Evolutionary conservation across 2,888 invertebrate species (phyloP).

Genomic region (Rhodophaea formosa): DNA sequence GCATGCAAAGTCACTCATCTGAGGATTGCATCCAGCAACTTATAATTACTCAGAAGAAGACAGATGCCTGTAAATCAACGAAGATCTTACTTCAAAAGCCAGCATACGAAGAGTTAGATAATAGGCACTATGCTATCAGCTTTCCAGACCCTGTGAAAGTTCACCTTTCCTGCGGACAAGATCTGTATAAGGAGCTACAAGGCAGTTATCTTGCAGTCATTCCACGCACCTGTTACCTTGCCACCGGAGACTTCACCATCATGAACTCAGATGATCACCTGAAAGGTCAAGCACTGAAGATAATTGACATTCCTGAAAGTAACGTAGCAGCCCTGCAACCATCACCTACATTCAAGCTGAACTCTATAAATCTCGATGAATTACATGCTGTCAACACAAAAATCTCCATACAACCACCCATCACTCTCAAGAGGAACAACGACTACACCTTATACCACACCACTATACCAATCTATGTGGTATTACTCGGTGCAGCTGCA

Average conservation of each 20-base stretch:
- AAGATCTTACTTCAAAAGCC: not conserved
- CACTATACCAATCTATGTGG: not conserved
- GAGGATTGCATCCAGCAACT: not conserved
- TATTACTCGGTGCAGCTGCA: not conserved
- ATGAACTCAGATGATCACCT: not conserved
- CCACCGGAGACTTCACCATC: too few relatives aligned
- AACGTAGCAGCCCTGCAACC: not conserved
- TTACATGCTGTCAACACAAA: too few relatives aligned
- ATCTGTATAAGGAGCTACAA: not conserved
- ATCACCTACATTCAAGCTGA: not conserved
- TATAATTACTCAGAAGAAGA: too few relatives aligned
- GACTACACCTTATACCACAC: not conserved
- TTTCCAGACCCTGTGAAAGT: not conserved
- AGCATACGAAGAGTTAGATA: not conserved
- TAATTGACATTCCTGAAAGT: not conserved
- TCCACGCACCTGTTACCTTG: too few relatives aligned
- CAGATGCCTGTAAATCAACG: too few relatives aligned
- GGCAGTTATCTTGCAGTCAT: too few relatives aligned
- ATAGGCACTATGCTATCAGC: not conserved
- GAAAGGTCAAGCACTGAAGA: not conserved
- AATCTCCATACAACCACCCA: too few relatives aligned
- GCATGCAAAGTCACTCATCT: not conserved
- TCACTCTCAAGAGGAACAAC: not conserved
- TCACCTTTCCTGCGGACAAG: not conserved
- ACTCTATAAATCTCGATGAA: not conserved